A percentile compares a stretch with the other conserved stretches of the same genome.
Conservation (phyloP, 2,113 vertebrate genomes). For the Gnathonemus longibarbis region DNA sequence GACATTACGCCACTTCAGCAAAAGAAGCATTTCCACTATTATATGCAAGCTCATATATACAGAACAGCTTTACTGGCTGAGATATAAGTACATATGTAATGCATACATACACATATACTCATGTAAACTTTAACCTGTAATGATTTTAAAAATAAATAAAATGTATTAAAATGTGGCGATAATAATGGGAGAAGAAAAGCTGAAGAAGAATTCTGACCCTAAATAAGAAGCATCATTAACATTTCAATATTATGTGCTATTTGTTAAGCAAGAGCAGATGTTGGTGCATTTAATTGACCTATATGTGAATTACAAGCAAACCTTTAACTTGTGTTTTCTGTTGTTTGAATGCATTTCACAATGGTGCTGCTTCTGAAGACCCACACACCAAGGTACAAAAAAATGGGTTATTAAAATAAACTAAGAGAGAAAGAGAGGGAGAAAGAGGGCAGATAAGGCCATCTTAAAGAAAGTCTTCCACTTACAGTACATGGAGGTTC, state of each 20-base stretch:
- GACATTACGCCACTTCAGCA: slow-evolving; percentile 98
- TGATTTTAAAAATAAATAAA: not conserved
- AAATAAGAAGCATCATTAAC: slow-evolving; percentile 94
- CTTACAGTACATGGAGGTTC: not conserved
- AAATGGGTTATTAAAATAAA: not conserved
- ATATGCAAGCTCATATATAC: slow-evolving; percentile 75
- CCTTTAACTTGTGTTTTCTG: slow-evolving; percentile 71
- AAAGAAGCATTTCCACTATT: slow-evolving; percentile 80
- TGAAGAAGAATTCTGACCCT: slow-evolving; percentile 17
- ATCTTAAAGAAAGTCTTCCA: not conserved
- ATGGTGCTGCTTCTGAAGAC: slow-evolving; percentile 64
- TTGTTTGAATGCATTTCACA: slow-evolving; percentile 79
- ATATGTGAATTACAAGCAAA: slow-evolving; percentile 99
- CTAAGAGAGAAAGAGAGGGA: slow-evolving; percentile 11
- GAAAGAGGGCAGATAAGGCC: not conserved
- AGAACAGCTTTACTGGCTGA: not conserved
- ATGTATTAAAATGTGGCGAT: not conserved
- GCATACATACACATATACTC: not conserved
- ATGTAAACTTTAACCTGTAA: not conserved
- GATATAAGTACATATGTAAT: not conserved
- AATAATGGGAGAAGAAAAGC: slow-evolving; percentile 50
- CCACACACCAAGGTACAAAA: not conserved
- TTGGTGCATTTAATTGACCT: slow-evolving; percentile 99
- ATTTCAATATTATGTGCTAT: slow-evolving; percentile 99
- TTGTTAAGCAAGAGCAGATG: slow-evolving; percentile 98